Evolutionary conservation across 2,113 vertebrate species (phyloP), one percentile per base, ranked within the genome.

Genomic region (Chloebia gouldiae): DNA sequence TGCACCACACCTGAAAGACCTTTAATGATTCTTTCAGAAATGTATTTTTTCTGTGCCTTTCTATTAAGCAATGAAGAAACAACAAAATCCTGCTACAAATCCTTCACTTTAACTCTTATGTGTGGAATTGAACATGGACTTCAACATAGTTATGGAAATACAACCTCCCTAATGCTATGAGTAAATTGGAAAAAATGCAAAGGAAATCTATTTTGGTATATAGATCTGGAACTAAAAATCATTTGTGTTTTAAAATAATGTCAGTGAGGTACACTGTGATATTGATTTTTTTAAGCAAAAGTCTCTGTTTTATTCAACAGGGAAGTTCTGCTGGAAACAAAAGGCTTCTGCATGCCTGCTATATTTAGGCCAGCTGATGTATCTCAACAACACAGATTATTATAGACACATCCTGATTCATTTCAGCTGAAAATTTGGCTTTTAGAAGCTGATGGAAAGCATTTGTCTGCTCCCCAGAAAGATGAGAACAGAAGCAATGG

Each of bases 231-330:
- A 51, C 11, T 91, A 81, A 92, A 92, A 93, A 81, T 92, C 56
- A 93, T 81, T 95, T 69, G 31, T 70, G 57, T 50, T 86, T 95
- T 93, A 97, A 95, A 95, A 81, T 64, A 56, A 81, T 49, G 86
- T 65, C 84, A 51, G 42, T 33, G 65, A 87, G 87, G 45, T 81
- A 71, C 59, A 49, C 56, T 81, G 45, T 63, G 61, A 21, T 42
- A 92, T 92, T 85, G 89, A 94, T 56, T 88, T 76, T 88, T 86
- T 78, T 60, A 51, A 70, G 49, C 45, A 91, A 70, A 85, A 69
- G 23, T 40, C 63, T 84, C 73, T 69, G 54, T 80, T 91, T 73
- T 88, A 90, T 96, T 82, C 87, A 82, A 66, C 50, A 64, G 37
- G n/a, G 70, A 65, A 73, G 13, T 66, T 63, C 50, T 92, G 25